A percentile compares a stretch with the other conserved stretches of the same genome.
Conservation (phyloP, 1,140 invertebrate genomes). For the Whitmania pigra region DNA sequence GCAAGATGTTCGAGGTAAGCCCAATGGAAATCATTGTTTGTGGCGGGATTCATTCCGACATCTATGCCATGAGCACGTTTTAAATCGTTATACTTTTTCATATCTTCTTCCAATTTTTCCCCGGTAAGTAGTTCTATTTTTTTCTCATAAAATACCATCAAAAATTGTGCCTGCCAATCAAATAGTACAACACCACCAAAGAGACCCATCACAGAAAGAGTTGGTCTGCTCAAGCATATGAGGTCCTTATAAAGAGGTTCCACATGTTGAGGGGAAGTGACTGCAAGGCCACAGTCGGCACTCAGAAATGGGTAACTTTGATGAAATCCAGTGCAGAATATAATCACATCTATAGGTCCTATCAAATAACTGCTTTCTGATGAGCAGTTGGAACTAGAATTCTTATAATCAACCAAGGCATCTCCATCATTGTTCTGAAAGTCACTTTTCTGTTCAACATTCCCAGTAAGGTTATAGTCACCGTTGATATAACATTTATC, state of each 20-base stretch:
- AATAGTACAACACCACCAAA: slow-evolving; percentile 78
- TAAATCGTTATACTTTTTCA: slow-evolving; percentile 47
- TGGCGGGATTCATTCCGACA: slow-evolving; percentile 55
- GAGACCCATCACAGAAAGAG: too few relatives aligned
- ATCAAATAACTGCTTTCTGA: too few relatives aligned
- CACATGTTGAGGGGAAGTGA: slow-evolving; percentile 64
- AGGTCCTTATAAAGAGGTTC: too few relatives aligned
- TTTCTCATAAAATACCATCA: slow-evolving; percentile 54
- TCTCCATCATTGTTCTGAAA: too few relatives aligned
- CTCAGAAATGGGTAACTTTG: slow-evolving; percentile 70
- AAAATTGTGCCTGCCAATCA: slow-evolving; percentile 66
- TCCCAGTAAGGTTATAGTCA: too few relatives aligned
- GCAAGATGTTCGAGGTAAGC: slow-evolving; percentile 58
- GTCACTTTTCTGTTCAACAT: too few relatives aligned
- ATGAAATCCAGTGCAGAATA: slow-evolving; percentile 67
- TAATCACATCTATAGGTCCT: too few relatives aligned
- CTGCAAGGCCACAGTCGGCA: slow-evolving; percentile 52
- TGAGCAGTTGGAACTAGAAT: background rate
- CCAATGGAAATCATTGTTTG: slow-evolving; percentile 55
- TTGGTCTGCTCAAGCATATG: too few relatives aligned
- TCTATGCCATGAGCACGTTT: slow-evolving; percentile 46
- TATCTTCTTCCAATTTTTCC: slow-evolving; percentile 55
- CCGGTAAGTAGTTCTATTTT: slow-evolving; percentile 51
- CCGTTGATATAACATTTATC: too few relatives aligned
- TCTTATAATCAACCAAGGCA: slow-evolving; percentile 21